Evolutionary conservation across 2,797 vertebrate species (phyloP), one percentile per base, ranked within the genome.

Genomic region (Tinamus major): DNA sequence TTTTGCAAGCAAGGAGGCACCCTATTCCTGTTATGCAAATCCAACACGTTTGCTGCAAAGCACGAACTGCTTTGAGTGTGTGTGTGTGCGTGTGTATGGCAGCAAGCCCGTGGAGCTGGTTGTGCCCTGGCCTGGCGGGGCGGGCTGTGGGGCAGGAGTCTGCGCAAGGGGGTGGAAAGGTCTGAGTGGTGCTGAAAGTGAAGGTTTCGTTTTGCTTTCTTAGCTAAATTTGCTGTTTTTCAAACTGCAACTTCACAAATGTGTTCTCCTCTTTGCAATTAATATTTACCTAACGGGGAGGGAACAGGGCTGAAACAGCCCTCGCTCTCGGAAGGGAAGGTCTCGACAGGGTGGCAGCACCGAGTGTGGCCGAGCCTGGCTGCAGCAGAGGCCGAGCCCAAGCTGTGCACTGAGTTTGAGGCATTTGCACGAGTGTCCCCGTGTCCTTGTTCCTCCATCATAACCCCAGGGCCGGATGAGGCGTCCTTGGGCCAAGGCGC

Each of bases 11-110:
- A 8, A 55, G 72, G 89, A 88, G 80, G 37, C 35, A 17, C 41
- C 70, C 42, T 4, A 13, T 95, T 95, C 91, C 83, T 90, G 72
- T 81, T 74, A 85, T 5, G 17, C 79, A 79, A 91, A 79, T 85
- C 82, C 86, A 51, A 69, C 9, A 8, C 3, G 10, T 39, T 92
- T 59, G 39, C 85, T 95, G 96, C 87, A 92, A 92, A 91, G 89
- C 64, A 18, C 18, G 78, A 94, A 89, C 31, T 33, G 61, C 69
- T 87, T 89, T 92, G 83, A 55, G 75, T 1, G 17, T 56, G 84
- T 63, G 56, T 70, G 9, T 18, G n/a, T 3, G 1, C 6, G 33
- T 21, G 19, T 29, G 27, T 29, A 19, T 11, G 48, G 48, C 48
- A 24, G 48, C 42, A 18, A 5, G 42, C 17, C 42, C 42, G 16